Evolutionary conservation across 2,113 vertebrate genomes (phyloP).

Genomic region (Salvelinus sp.): DNA sequence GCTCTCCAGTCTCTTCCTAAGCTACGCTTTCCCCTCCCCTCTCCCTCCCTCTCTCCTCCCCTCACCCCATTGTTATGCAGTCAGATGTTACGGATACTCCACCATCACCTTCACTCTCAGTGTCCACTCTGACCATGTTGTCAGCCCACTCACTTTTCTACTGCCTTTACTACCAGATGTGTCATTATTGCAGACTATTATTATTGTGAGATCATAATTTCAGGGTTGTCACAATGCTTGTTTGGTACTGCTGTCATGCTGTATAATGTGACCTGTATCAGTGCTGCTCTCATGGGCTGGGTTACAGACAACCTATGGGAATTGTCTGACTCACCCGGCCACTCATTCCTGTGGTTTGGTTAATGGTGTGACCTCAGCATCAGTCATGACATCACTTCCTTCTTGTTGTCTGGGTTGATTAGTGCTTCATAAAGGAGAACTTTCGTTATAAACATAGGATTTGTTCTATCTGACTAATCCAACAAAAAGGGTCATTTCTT

Average conservation of each 20-base stretch:
- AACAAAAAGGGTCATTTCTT: not conserved
- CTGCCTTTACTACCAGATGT: no score
- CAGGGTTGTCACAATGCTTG: not conserved
- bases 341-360: slow-evolving; percentile 49
- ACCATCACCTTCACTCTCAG: not conserved
- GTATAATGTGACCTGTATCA: no score
- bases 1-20: not conserved
- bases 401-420: slow-evolving; percentile 50
- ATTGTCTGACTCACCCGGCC: slow-evolving; percentile 59
- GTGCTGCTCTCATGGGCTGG: not conserved
- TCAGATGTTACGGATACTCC: slow-evolving; percentile 36
- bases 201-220: no score
- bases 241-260: not conserved
- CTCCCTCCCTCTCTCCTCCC: slow-evolving; percentile 3
- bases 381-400: slow-evolving; percentile 55
- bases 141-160: not conserved
- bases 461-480: not conserved
- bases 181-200: no score
- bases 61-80: slow-evolving; percentile 33
- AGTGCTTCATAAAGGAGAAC: slow-evolving; percentile 5
- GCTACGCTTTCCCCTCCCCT: no score
- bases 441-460: not conserved
- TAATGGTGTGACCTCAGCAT: slow-evolving; percentile 59
- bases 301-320: slow-evolving; percentile 46
- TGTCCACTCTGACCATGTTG: not conserved